A percentile compares a stretch with the other conserved stretches of the same genome.
Evolutionary conservation across 2,888 invertebrate genomes (phyloP).

Genomic region (Prosopocoilus inquinatus): DNA sequence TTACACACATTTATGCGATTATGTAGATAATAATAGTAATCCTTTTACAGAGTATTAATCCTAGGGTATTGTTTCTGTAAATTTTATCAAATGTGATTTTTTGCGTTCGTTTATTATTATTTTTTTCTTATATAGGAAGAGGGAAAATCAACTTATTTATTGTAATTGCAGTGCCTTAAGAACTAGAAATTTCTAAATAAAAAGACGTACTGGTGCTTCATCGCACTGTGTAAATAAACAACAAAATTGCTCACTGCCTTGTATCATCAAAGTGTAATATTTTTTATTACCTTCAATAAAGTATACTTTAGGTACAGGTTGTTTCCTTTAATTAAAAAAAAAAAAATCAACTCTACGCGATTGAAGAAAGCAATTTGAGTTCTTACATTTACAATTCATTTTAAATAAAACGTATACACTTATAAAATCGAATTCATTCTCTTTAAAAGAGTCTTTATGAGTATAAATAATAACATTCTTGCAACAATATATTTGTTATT

Average conservation of each 20-base stretch:
- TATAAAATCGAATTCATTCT: no score
- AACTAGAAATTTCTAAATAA: background rate
- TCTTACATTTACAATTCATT: no score
- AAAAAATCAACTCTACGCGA: no score
- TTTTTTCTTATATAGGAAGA: background rate
- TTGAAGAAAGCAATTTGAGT: no score
- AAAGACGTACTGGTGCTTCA: conserved; percentile 1
- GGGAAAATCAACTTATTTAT: background rate
- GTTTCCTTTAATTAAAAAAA: no score
- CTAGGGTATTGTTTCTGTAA: background rate
- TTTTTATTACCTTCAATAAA: background rate
- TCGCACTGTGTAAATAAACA: background rate
- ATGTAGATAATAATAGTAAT: background rate
- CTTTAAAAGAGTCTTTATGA: no score
- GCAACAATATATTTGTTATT: no score
- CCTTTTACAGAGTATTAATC: background rate
- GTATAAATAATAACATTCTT: no score
- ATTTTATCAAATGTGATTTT: conserved; percentile 3
- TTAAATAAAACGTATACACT: no score
- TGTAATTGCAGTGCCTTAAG: conserved; percentile 1
- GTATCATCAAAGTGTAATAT: background rate
- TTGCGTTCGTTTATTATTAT: background rate
- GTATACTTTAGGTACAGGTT: background rate
- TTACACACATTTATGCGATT: background rate
- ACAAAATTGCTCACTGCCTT: conserved; percentile 2